Conservation (phyloP, 2,888 invertebrate species). For the Cyclophora punctaria region DNA sequence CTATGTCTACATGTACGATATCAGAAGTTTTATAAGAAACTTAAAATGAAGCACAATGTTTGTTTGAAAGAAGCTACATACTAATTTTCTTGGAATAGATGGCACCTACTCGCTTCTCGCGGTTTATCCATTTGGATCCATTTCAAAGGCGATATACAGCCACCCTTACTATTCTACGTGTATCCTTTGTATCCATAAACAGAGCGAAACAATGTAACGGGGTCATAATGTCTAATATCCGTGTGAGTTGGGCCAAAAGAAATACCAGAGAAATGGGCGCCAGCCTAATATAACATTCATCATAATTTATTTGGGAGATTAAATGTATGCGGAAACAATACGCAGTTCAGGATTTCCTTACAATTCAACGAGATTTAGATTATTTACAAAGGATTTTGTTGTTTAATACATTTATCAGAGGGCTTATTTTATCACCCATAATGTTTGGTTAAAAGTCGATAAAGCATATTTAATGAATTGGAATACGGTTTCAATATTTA, state of each 20-base stretch:
- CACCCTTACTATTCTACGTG: slow-evolving; percentile 15
- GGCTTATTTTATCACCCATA: no score
- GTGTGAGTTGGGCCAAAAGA: slow-evolving; percentile 15
- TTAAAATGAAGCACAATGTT: no score
- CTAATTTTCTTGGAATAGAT: no score
- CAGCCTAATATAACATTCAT: slow-evolving; percentile 21
- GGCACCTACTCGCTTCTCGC: not conserved
- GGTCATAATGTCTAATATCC: slow-evolving; percentile 21
- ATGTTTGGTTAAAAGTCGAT: no score
- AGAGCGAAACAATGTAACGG: slow-evolving; percentile 17
- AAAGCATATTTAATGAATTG: no score
- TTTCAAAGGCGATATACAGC: slow-evolving; percentile 8
- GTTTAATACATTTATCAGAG: no score
- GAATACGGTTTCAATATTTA: no score
- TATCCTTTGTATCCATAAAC: slow-evolving; percentile 15
- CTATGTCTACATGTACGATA: not conserved
- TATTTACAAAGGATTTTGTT: no score
- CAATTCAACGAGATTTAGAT: no score
- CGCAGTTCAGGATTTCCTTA: no score
- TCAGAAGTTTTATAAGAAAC: slow-evolving; percentile 1
- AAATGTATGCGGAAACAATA: slow-evolving; percentile 3
- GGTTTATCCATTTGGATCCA: slow-evolving; percentile 2
- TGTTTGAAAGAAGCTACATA: no score
- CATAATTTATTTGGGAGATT: slow-evolving; percentile 20
- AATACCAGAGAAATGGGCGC: slow-evolving; percentile 14